phyloP scores from a whole-genome alignment of 2,113 vertebrate genomes.

The Campylorhamphus procurvoides region DNA sequence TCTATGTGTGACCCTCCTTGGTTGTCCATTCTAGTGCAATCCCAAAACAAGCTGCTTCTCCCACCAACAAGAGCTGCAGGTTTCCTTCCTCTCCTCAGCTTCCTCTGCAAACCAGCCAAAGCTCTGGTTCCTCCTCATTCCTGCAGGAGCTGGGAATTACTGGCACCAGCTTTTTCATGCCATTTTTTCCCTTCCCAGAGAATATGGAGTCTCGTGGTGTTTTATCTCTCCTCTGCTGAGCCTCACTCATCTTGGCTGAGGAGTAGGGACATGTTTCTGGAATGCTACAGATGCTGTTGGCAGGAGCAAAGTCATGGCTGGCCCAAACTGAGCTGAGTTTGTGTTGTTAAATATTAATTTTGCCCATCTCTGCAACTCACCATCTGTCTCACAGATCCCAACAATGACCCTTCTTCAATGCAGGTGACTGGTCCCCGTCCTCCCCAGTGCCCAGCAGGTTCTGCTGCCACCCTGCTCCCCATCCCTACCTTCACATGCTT shows the following conservation, averaged over 20 bases:
- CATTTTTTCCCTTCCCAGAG: background rate
- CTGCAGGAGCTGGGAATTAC: background rate
- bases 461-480: background rate
- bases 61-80: background rate
- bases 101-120: background rate
- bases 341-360: conserved; percentile 20
- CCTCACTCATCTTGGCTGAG: background rate
- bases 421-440: background rate
- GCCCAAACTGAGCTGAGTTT: background rate
- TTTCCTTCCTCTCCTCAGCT: background rate
- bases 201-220: background rate
- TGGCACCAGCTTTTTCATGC: background rate
- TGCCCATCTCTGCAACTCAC: background rate
- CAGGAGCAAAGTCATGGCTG: background rate
- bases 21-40: background rate
- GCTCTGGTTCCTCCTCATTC: background rate
- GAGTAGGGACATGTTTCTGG: background rate
- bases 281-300: background rate
- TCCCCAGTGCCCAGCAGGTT: accelerated
- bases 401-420: background rate
- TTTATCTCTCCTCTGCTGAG: background rate
- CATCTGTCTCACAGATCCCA: background rate
- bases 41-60: background rate
- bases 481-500: background rate
- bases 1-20: background rate